Conservation (phyloP, 2,113 vertebrate genomes). For the Tamias sibiricus region DNA sequence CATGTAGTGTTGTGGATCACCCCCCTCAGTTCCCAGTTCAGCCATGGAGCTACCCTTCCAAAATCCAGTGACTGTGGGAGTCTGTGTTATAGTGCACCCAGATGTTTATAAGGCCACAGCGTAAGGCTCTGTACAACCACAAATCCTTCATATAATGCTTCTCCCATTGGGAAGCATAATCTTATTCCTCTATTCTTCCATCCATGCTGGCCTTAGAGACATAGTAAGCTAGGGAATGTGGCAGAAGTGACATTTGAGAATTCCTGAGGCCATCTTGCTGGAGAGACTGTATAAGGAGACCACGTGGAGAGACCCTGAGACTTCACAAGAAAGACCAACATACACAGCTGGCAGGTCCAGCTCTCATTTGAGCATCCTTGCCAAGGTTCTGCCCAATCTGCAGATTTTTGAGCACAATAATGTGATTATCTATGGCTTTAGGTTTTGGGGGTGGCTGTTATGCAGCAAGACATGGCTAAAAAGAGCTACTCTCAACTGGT, state of each 20-base stretch:
- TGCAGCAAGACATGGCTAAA: not conserved
- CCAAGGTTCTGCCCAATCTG: not conserved
- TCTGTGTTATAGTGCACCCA: not conserved
- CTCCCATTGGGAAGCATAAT: not conserved
- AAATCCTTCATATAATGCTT: not conserved
- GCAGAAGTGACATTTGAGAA: conserved; percentile 2
- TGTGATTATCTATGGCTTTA: not conserved
- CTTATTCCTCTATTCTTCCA: not conserved
- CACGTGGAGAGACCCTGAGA: not conserved
- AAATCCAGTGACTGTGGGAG: not conserved
- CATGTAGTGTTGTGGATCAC: not conserved
- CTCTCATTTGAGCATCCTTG: not conserved
- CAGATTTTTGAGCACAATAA: not conserved
- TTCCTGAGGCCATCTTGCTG: not conserved
- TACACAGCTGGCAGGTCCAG: accelerated
- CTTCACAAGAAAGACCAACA: not conserved
- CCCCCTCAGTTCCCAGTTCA: not conserved
- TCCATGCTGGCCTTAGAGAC: not conserved
- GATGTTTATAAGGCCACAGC: not conserved
- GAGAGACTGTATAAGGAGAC: not conserved
- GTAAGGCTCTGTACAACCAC: not conserved
- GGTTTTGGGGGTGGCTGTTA: not conserved
- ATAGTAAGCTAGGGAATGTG: not conserved
- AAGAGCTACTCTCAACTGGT: not conserved
- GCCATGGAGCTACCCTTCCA: not conserved